These are phyloP conservation scores for Fundulus diaphanus DNA, from an alignment of 2,797 vertebrate species.

Conservation along the genomic window DNA sequence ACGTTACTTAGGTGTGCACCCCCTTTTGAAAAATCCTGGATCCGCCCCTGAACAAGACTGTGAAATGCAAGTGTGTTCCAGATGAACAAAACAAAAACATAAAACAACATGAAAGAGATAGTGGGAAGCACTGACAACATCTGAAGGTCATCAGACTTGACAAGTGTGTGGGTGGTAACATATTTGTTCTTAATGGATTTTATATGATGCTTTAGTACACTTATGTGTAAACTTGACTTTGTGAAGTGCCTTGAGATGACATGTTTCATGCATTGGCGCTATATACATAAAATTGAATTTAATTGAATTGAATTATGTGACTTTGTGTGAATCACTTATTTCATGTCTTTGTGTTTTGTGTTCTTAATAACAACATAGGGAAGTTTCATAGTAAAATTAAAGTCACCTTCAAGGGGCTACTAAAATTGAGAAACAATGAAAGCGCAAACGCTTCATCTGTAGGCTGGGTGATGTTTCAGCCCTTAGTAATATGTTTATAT, in stretches of 20 bases:
- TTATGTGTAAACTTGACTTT: too few relatives aligned
- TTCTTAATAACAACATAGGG: conserved; percentile 16
- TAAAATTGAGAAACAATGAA: conserved; percentile 20
- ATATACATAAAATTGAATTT: too few relatives aligned
- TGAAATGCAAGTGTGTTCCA: conserved; percentile 51
- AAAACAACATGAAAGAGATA: conserved; percentile 57
- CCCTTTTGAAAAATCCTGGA: too few relatives aligned
- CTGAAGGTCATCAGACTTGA: conserved; percentile 51
- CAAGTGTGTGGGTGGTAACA: conserved; percentile 6
- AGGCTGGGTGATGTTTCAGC: conserved; percentile 1
- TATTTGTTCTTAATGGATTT: conserved; percentile 5
- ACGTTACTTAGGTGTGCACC: too few relatives aligned
- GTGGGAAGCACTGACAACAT: conserved; percentile 50
- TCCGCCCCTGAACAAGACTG: too few relatives aligned
- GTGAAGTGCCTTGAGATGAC: too few relatives aligned
- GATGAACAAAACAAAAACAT: conserved; percentile 49
- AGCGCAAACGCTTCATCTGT: background rate
- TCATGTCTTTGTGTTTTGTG: background rate
- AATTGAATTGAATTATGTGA: too few relatives aligned
- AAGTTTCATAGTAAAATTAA: background rate
- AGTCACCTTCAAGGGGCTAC: conserved; percentile 7
- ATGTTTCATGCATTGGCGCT: too few relatives aligned
- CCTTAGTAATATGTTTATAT: too few relatives aligned
- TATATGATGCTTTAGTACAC: conserved; percentile 8
- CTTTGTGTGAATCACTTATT: background rate